phyloP scores from a whole-genome alignment of 1,140 invertebrate genomes.

The Aphidius ervi region DNA sequence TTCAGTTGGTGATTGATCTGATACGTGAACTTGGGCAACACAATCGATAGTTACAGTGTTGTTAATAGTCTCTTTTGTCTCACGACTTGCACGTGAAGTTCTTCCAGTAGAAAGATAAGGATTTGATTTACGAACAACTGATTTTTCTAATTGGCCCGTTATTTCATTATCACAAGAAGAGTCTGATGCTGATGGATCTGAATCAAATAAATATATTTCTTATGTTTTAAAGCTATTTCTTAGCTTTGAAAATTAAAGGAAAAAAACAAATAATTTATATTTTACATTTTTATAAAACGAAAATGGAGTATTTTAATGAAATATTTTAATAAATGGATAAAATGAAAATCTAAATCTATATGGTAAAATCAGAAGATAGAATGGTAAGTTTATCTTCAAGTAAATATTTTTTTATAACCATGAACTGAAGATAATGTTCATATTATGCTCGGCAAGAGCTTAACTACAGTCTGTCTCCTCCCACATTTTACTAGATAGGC shows the following conservation, averaged over 20 bases:
- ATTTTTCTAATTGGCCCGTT: slow-evolving; percentile 24
- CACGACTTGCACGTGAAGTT: slow-evolving; percentile 7
- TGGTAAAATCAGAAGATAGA: not conserved
- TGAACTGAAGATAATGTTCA: slow-evolving; percentile 41
- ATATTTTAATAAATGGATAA: slow-evolving; percentile 27
- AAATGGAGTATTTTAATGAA: no score
- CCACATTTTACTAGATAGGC: slow-evolving; percentile 9
- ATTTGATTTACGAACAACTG: slow-evolving; percentile 18
- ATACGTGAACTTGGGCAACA: slow-evolving; percentile 42
- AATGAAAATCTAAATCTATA: slow-evolving; percentile 39
- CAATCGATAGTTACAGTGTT: slow-evolving; percentile 40
- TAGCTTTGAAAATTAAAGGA: not conserved
- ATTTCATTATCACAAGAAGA: slow-evolving; percentile 45
- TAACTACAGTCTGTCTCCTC: slow-evolving; percentile 28
- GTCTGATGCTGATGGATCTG: slow-evolving; percentile 46
- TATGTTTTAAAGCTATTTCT: no score
- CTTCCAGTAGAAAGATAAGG: not conserved
- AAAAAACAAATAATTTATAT: slow-evolving; percentile 5
- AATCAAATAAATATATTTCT: slow-evolving; percentile 19
- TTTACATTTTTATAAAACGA: not conserved
- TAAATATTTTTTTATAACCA: slow-evolving; percentile 11
- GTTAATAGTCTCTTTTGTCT: slow-evolving; percentile 11
- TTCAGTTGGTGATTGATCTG: slow-evolving; percentile 46
- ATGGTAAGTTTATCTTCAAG: slow-evolving; percentile 12
- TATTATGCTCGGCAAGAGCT: slow-evolving; percentile 37